Base-by-base conservation (phyloP, 1,140 invertebrate species). In the Cotesia chilonis region DNA sequence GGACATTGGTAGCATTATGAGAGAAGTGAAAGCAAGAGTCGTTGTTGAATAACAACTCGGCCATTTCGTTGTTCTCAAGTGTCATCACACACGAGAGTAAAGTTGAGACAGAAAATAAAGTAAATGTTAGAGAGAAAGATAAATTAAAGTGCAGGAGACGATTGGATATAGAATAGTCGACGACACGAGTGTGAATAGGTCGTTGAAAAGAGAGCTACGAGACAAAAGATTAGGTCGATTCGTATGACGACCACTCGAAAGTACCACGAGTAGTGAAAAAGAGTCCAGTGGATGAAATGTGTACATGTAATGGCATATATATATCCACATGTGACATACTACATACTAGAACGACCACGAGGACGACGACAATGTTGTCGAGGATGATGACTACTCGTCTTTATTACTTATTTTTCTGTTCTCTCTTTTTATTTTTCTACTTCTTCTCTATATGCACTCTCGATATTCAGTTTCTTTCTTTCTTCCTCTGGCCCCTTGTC, bases 221-320 rank as follows among this genome's bases (percentile, higher is more conserved):
- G 78, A 82, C 80, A 82, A 82, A 82, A 82, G 81, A 82, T 81
- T 79, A 81, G 75, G 68, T 74, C 55, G 73, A 71, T 74, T 71
- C 57, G 59, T 72, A 75, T 38, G 28, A 72, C 65, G 60, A 74
- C 72, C 72, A 77, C 76, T 70, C 36, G 20, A 68, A 57, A 54
- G 35, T 41, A 69, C 37, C 37, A 69, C 17, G n/a, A 70, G 14
- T 10, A 60, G 4, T 17, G 37, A 36, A 14, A 64, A 55, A 54
- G 28, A 54, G 61, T 60, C 38, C 41, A 71, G 64, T 75, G 76
- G 75, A 71, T 17, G 10, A 47, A 47, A 47, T 47, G 4, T 17
- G 64, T 28, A 36, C 9, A 52, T 28, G 28, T 20, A 20, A 61
- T 61, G 35, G 17, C 57, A 7, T 59, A 59, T 17, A 14, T 41